Evolutionary conservation across 2,113 vertebrate species (phyloP).

Genomic region (Acrocephalus kingi): DNA sequence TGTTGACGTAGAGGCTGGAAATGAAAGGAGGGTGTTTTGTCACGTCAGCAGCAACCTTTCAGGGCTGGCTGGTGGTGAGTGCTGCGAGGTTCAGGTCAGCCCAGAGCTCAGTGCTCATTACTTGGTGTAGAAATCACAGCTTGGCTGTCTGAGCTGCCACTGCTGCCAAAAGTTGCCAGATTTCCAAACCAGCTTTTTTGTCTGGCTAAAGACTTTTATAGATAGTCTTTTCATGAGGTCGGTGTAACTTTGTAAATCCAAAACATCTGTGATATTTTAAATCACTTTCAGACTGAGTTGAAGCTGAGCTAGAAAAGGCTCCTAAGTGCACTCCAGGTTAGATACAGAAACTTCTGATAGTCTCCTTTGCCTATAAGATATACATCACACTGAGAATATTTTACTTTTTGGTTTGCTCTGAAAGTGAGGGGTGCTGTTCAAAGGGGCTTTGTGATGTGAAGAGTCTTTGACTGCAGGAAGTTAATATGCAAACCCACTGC

Average conservation of each 20-base stretch:
- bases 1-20: background rate
- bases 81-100: background rate
- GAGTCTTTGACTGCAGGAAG: background rate
- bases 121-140: background rate
- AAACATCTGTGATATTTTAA: rapidly evolving
- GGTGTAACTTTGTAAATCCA: background rate
- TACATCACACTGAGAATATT: background rate
- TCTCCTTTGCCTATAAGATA: background rate
- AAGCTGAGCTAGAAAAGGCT: background rate
- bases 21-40: background rate
- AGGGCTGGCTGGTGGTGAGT: background rate
- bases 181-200: background rate
- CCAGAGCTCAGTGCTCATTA: background rate
- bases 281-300: background rate
- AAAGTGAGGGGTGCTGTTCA: background rate
- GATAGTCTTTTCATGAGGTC: background rate
- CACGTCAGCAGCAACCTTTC: background rate
- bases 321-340: background rate
- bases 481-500: background rate
- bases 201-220: background rate
- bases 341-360: background rate
- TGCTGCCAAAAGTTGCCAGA: background rate
- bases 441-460: background rate
- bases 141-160: background rate
- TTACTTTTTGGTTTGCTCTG: background rate